These are phyloP conservation scores for Megaustenia siamemsis DNA, from an alignment of 2,888 invertebrate genomes.

Conservation along the genomic window DNA sequence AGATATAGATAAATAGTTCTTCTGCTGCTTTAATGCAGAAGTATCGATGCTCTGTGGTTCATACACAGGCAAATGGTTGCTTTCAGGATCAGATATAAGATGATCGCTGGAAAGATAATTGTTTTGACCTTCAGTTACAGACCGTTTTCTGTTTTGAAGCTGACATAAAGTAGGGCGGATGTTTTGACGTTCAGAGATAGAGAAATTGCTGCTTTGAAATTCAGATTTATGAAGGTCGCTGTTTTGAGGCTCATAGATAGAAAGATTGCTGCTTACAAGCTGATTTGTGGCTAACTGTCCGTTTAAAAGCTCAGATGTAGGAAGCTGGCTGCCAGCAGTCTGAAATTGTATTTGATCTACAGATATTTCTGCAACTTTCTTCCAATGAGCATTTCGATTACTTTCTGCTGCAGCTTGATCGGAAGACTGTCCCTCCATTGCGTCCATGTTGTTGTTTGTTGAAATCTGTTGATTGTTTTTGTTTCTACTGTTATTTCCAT, in stretches of 20 bases:
- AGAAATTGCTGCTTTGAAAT: neutral
- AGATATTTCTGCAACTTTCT: too few species aligned
- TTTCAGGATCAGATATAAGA: neutral
- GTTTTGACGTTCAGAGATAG: neutral
- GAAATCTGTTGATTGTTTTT: neutral
- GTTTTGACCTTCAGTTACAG: neutral
- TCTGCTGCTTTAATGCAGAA: neutral
- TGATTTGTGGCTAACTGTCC: too few species aligned
- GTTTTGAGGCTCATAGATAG: neutral
- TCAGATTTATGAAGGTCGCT: neutral
- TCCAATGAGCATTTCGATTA: too few species aligned
- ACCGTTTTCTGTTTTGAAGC: neutral
- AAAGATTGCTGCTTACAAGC: too few species aligned
- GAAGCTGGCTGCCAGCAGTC: too few species aligned
- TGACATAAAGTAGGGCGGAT: neutral
- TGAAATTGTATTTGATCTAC: too few species aligned
- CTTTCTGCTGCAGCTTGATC: neutral
- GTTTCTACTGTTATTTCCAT: neutral
- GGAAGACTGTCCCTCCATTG: neutral
- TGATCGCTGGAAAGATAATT: neutral
- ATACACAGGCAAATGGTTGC: neutral
- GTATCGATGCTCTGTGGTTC: neutral
- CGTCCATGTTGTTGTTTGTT: too few species aligned
- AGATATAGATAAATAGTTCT: neutral
- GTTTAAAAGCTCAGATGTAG: too few species aligned